phyloP scores from a whole-genome alignment of 1,140 invertebrate species.

The Drosophila seguyi region DNA sequence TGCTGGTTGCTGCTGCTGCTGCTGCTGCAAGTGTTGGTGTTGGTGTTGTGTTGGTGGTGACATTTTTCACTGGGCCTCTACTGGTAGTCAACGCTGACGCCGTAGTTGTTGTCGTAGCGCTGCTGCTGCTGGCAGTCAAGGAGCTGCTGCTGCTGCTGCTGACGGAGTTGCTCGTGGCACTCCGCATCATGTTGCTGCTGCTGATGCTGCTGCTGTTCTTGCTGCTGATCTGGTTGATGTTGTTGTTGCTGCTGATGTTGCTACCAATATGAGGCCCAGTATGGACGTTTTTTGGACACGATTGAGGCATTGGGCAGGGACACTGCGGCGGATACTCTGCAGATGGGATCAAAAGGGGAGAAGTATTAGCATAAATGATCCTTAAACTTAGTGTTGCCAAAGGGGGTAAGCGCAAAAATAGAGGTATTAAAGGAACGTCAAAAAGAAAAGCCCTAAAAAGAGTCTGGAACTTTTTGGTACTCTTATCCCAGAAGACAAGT shows the following conservation, averaged over 20 bases:
- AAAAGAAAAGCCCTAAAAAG: background rate
- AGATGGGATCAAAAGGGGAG: slow-evolving; percentile 5
- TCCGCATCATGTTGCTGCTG: slow-evolving; percentile 62
- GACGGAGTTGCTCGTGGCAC: slow-evolving; percentile 59
- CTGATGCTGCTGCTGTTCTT: slow-evolving; percentile 75
- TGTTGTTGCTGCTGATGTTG: slow-evolving; percentile 85
- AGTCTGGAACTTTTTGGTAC: too few species aligned
- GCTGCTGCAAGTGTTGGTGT: slow-evolving; percentile 5
- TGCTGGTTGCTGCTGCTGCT: slow-evolving; percentile 2
- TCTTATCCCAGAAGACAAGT: too few species aligned
- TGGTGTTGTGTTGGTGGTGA: slow-evolving; percentile 31
- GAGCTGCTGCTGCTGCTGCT: slow-evolving; percentile 73
- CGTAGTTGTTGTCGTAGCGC: slow-evolving; percentile 47
- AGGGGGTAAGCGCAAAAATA: background rate
- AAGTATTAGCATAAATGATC: background rate
- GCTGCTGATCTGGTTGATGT: slow-evolving; percentile 86
- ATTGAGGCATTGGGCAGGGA: slow-evolving; percentile 93
- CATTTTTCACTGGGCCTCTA: slow-evolving; percentile 84
- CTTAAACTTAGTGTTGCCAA: background rate
- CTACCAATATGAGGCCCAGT: slow-evolving; percentile 97
- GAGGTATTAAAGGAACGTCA: background rate
- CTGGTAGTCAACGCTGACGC: slow-evolving; percentile 67
- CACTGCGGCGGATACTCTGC: slow-evolving; percentile 88
- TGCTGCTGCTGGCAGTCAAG: slow-evolving; percentile 47
- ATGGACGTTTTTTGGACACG: slow-evolving; percentile 98